Base-by-base conservation (phyloP, 1,140 invertebrate species). In the Subanguina moxae region DNA sequence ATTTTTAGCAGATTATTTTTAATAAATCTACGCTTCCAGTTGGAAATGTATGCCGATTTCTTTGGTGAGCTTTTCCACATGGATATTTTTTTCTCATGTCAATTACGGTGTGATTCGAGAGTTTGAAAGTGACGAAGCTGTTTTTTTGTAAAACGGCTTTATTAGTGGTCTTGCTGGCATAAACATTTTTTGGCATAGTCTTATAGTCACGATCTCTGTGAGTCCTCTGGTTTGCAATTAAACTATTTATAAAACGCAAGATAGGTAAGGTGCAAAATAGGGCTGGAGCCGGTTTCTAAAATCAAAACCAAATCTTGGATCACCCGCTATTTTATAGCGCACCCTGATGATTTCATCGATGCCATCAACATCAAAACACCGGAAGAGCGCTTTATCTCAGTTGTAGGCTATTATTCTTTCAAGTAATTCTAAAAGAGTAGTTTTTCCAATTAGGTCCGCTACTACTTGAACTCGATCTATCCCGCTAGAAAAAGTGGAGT, bases 401-500 rank as follows among this genome's bases (percentile, higher is more conserved):
- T 86, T 0, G 71, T 87, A 19, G 77, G 84, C 42, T 85, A 84
- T 11, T 23, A 19, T 21, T 1, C 1, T n/a, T 23, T 17, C n/a
- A 8, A 1, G 0, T 42, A 38, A 27, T 64, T 9, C 52, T 11
- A 38, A 11, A 5, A 5, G 11, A 11, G 11, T 38, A 5, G 11
- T 38, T 3, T 38, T 5, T 38, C 11, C 23, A 52, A 19, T 52
- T 52, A 52, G 48, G 48, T 61, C 82, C 70, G 76, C 15, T 80
- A 81, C 64, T 87, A 86, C 72, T 74, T 87, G 19, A 84, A 84
- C 23, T 85, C 86, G 11, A 86, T 87, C 66, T 85, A 86, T 74
- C 82, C 83, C 32, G 85, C 84, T n/a, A 74, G 85, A 68, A 85
- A 86, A 83, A 85, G 85, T 63, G 84, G 85, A 25, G 82, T 86